phyloP scores from a whole-genome alignment of 2,888 invertebrate genomes.

The Netelia inedita region DNA sequence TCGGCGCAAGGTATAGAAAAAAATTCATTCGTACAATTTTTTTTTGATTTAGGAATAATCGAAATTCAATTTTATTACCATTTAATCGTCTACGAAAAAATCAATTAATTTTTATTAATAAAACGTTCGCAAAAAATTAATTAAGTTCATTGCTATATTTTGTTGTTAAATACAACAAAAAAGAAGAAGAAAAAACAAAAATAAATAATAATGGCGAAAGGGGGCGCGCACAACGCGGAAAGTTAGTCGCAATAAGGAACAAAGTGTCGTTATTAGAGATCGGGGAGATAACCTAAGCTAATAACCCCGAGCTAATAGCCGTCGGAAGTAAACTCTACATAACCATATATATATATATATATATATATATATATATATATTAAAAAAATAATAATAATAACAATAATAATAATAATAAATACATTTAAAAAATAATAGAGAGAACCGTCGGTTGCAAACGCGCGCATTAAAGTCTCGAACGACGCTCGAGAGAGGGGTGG shows the following conservation, averaged over 20 bases:
- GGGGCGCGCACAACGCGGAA: constrained; percentile 12
- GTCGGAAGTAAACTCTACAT: constrained; percentile 28
- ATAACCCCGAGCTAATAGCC: constrained; percentile 32
- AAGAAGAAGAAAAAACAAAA: neutral
- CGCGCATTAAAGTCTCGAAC: constrained; percentile 26
- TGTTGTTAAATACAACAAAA: neutral
- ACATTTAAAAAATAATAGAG: neutral
- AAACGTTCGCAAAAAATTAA: too few species aligned
- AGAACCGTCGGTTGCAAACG: neutral
- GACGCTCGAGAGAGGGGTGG: neutral
- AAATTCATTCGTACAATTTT: too few species aligned
- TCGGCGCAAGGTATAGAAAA: too few species aligned
- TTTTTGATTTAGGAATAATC: too few species aligned
- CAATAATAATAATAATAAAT: too few species aligned
- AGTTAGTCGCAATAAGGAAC: constrained; percentile 30
- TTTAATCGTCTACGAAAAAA: too few species aligned
- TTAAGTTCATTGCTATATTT: too few species aligned
- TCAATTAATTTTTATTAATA: too few species aligned
- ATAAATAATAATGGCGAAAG: neutral
- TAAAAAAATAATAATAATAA: too few species aligned
- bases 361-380: neutral
- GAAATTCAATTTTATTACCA: too few species aligned
- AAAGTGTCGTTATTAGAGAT: constrained; percentile 32
- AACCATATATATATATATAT: neutral
- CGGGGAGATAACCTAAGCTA: constrained; percentile 11